phyloP scores from a whole-genome alignment of 2,797 vertebrate species.

The Rhincodon typus region DNA sequence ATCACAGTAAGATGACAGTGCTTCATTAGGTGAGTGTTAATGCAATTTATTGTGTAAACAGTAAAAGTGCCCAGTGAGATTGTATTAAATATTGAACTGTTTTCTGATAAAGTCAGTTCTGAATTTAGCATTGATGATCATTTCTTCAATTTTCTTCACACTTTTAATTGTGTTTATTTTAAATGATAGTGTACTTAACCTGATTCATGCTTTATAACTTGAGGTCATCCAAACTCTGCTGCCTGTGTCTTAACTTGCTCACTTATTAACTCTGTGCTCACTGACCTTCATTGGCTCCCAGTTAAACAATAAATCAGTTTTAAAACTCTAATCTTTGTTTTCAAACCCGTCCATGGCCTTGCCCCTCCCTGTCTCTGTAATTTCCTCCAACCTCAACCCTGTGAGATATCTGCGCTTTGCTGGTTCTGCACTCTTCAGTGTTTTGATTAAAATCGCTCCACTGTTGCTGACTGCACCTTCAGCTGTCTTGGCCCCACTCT shows the following conservation, averaged over 20 bases:
- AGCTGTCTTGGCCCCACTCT: too few species aligned
- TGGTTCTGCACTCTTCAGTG: not conserved
- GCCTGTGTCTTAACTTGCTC: not conserved
- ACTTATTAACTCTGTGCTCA: not conserved
- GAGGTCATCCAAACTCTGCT: not conserved
- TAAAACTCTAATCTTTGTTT: not conserved
- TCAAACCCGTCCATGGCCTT: not conserved
- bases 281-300: not conserved
- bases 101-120: not conserved
- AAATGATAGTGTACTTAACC: not conserved
- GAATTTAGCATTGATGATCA: not conserved
- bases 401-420: not conserved
- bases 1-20: not conserved
- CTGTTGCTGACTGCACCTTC: too few species aligned
- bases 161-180: slow-evolving; percentile 5
- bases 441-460: too few species aligned
- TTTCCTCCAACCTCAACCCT: not conserved
- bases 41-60: not conserved
- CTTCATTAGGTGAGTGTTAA: not conserved
- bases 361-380: not conserved
- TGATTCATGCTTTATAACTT: not conserved
- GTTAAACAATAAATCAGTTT: not conserved
- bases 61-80: not conserved
- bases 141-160: not conserved
- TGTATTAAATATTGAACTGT: not conserved